These are phyloP conservation scores for Tachypleus tridentatus DNA, from an alignment of 1,140 invertebrate species.

Conservation along the genomic window DNA sequence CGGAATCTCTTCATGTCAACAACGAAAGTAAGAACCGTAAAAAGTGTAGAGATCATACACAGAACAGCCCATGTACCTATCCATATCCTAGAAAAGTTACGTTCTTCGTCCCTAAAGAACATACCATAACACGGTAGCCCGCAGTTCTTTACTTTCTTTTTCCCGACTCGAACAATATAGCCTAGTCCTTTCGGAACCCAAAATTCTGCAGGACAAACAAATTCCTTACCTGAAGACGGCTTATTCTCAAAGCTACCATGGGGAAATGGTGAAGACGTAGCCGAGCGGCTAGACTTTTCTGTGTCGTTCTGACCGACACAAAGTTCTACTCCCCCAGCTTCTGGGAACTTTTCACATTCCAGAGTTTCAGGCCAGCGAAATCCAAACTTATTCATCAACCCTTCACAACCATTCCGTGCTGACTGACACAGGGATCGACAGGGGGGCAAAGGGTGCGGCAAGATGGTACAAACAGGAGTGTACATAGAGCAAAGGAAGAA, in stretches of 20 bases:
- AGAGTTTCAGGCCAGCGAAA: slow-evolving; percentile 88
- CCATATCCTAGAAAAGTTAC: slow-evolving; percentile 74
- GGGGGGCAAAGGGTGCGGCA: slow-evolving; percentile 79
- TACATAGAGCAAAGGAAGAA: slow-evolving; percentile 95
- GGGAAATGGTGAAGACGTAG: no score
- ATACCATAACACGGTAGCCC: slow-evolving; percentile 84
- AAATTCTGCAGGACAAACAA: slow-evolving; percentile 75
- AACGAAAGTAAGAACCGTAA: slow-evolving; percentile 88
- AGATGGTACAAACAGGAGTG: slow-evolving; percentile 87
- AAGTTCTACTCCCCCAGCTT: slow-evolving; percentile 46
- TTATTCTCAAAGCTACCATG: slow-evolving; percentile 2
- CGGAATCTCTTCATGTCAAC: slow-evolving; percentile 83
- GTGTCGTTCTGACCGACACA: slow-evolving; percentile 70
- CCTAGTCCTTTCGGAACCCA: slow-evolving; percentile 56
- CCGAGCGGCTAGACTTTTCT: slow-evolving; percentile 14
- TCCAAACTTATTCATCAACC: slow-evolving; percentile 81
- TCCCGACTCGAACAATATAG: slow-evolving; percentile 69
- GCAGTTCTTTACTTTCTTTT: slow-evolving; percentile 65
- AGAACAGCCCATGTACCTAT: slow-evolving; percentile 86
- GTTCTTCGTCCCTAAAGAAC: slow-evolving; percentile 75
- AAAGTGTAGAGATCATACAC: slow-evolving; percentile 79
- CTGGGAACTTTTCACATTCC: slow-evolving; percentile 81
- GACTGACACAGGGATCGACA: slow-evolving; percentile 82
- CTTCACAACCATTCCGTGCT: slow-evolving; percentile 75
- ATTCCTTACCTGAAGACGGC: slow-evolving; percentile 34